Percentiles rank a stretch among this genome's conserved stretches.
Evolutionary conservation across 2,113 vertebrate species (phyloP).

Genomic region (Macrotus californicus): DNA sequence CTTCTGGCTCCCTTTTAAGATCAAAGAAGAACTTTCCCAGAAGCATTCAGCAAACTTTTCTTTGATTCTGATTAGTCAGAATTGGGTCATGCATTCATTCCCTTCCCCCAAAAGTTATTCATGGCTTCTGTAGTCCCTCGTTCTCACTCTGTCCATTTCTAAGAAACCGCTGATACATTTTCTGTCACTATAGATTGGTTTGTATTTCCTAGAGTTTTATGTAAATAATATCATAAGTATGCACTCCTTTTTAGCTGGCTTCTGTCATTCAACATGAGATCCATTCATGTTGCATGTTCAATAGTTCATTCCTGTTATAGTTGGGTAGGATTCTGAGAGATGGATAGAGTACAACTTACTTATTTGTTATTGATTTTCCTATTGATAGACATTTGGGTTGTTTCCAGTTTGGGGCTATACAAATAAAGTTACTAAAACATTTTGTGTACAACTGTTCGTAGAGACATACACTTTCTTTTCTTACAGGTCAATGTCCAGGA

Average conservation of each 20-base stretch:
- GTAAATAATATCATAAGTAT: neutral
- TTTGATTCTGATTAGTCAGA: neutral
- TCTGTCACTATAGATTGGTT: neutral
- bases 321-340: neutral
- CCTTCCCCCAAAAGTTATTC: neutral
- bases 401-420: neutral
- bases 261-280: neutral
- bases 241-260: neutral
- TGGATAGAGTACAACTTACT: neutral
- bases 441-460: neutral
- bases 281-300: neutral
- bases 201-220: neutral
- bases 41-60: neutral
- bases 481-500: neutral
- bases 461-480: neutral
- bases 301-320: neutral
- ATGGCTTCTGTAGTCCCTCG: neutral
- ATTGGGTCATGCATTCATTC: neutral
- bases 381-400: neutral
- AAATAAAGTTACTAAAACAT: neutral
- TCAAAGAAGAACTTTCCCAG: neutral
- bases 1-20: neutral
- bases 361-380: neutral
- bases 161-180: neutral
- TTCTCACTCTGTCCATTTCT: neutral